Percentiles rank a stretch among this genome's conserved stretches.
These are phyloP conservation scores for Ailurus styani DNA, from an alignment of 2,113 vertebrate species.

Conservation along the genomic window DNA sequence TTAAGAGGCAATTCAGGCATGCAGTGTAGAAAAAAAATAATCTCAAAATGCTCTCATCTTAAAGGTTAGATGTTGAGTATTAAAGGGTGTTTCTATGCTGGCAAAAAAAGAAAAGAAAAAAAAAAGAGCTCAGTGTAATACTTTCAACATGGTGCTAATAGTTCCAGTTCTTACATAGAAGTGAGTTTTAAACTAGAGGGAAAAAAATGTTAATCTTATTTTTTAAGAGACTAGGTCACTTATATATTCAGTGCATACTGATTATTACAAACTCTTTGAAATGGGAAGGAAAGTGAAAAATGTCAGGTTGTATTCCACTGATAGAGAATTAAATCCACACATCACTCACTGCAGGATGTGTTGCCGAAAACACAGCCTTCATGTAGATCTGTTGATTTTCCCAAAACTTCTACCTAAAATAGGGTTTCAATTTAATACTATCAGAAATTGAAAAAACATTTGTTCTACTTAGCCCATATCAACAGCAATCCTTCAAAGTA, in stretches of 20 bases:
- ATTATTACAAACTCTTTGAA: background rate
- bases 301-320: background rate
- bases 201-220: background rate
- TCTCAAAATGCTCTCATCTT: conserved; percentile 25
- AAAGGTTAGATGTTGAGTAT: conserved; percentile 44
- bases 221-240: background rate
- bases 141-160: conserved; percentile 10
- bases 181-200: background rate
- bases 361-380: background rate
- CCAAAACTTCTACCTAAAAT: background rate
- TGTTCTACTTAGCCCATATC: background rate
- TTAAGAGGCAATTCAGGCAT: conserved; percentile 36
- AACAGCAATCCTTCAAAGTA: background rate
- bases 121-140: background rate
- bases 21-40: background rate
- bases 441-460: background rate
- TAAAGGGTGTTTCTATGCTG: conserved; percentile 2
- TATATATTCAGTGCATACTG: background rate
- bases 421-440: background rate
- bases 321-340: background rate
- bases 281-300: background rate
- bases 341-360: background rate
- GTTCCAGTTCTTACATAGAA: background rate
- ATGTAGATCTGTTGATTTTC: background rate
- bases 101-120: background rate